Evolutionary conservation across 2,113 vertebrate genomes (phyloP).

Genomic region (Propithecus coquereli): DNA sequence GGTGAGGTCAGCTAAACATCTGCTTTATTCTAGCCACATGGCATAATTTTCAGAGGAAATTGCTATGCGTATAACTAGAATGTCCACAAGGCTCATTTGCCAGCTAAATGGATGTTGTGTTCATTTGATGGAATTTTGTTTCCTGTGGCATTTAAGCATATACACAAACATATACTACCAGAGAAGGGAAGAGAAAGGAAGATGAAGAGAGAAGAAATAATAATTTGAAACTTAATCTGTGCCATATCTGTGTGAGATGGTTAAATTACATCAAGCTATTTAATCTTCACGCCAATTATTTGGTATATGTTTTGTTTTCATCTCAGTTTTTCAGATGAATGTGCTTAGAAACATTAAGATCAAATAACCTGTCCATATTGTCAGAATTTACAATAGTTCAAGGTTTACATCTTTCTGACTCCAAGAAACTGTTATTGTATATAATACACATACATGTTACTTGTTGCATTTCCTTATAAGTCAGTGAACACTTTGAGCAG

Average conservation of each 20-base stretch:
- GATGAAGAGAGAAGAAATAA: background rate
- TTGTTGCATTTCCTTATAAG: background rate
- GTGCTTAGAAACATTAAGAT: background rate
- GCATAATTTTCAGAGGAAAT: conserved; percentile 21
- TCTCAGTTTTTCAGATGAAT: background rate
- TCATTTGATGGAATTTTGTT: conserved; percentile 31
- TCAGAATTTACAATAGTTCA: background rate
- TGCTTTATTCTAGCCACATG: conserved; percentile 10
- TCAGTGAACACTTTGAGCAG: background rate
- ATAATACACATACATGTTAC: background rate
- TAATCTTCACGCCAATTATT: background rate
- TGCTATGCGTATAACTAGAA: background rate
- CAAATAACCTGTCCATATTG: background rate
- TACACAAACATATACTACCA: background rate
- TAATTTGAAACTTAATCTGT: background rate
- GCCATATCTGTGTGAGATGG: background rate
- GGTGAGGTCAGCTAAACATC: conserved; percentile 31
- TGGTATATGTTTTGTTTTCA: background rate
- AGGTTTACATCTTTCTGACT: background rate
- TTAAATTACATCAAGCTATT: background rate
- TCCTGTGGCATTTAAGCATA: background rate
- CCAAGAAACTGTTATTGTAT: background rate
- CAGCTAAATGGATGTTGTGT: background rate
- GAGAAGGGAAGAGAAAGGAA: background rate
- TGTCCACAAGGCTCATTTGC: background rate